phyloP scores from a whole-genome alignment of 2,797 vertebrate genomes.

The Chaetophractus vellerosus region DNA sequence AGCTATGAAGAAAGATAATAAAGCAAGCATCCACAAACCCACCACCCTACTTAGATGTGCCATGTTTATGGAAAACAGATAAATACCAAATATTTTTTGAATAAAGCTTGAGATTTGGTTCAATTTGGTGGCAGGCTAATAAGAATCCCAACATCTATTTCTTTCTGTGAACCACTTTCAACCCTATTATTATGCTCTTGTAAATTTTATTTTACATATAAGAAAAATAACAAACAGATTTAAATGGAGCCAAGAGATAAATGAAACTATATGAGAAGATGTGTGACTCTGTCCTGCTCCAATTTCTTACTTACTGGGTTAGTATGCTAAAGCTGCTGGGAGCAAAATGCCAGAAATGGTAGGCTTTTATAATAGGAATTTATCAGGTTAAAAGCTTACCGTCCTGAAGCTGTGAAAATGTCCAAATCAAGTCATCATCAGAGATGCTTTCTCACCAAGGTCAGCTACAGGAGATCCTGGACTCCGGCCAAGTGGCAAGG shows the following conservation, averaged over 20 bases:
- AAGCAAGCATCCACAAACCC: not conserved
- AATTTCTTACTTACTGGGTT: not conserved
- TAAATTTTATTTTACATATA: constrained; percentile 18
- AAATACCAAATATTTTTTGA: constrained; percentile 47
- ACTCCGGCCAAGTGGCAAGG: too few species aligned
- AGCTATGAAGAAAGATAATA: constrained; percentile 52
- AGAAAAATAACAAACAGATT: constrained; percentile 28
- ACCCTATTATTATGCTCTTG: not conserved
- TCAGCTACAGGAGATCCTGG: too few species aligned
- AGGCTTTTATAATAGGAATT: too few species aligned
- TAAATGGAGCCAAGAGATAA: not conserved
- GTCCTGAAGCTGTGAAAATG: too few species aligned
- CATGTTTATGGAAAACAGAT: constrained; percentile 6
- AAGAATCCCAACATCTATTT: not conserved
- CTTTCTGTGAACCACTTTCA: not conserved
- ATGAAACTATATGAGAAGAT: not conserved
- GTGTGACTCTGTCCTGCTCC: not conserved
- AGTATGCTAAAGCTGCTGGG: too few species aligned
- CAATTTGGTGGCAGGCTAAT: not conserved
- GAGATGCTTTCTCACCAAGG: too few species aligned
- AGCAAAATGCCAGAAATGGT: too few species aligned
- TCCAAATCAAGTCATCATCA: too few species aligned
- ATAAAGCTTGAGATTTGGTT: constrained; percentile 41
- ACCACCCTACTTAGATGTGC: not conserved
- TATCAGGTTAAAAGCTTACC: too few species aligned